Conservation (phyloP, 2,888 invertebrate genomes). For the Merodon equestris region DNA sequence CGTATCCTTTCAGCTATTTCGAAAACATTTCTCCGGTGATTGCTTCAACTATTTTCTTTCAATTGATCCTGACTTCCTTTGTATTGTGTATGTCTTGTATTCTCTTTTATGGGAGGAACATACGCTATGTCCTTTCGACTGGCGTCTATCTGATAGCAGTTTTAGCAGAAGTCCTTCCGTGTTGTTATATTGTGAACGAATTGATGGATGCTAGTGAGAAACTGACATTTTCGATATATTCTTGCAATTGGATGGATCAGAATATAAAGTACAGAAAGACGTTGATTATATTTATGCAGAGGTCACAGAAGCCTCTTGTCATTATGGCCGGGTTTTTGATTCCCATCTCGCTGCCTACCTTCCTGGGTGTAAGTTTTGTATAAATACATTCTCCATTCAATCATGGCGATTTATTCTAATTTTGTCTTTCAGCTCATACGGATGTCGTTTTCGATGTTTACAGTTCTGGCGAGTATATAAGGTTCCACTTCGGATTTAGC, state of each 20-base stretch:
- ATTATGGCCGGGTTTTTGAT: constrained; percentile 70
- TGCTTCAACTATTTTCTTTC: background rate
- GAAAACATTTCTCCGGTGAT: background rate
- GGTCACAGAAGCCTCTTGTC: constrained; percentile 65
- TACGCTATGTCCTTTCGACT: background rate
- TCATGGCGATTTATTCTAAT: background rate
- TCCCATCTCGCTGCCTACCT: constrained; percentile 70
- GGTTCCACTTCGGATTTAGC: too few species aligned
- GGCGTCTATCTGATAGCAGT: background rate
- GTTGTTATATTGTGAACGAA: constrained; percentile 69
- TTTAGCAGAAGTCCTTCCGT: constrained; percentile 41
- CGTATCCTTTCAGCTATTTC: background rate
- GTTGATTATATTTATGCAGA: constrained; percentile 72
- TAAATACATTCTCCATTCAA: too few species aligned
- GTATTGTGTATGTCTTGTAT: background rate
- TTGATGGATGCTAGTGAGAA: constrained; percentile 63
- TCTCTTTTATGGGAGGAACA: background rate
- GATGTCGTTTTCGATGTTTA: background rate
- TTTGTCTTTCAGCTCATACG: background rate
- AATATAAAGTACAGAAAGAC: constrained; percentile 68
- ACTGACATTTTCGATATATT: constrained; percentile 70
- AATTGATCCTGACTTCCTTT: background rate
- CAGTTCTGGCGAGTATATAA: background rate
- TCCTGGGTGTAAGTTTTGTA: background rate
- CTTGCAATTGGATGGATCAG: constrained; percentile 71